A percentile compares a stretch with the other conserved stretches of the same genome.
Conservation (phyloP, 2,113 vertebrate genomes). For the Calyptommatus sinebrachiatus region DNA sequence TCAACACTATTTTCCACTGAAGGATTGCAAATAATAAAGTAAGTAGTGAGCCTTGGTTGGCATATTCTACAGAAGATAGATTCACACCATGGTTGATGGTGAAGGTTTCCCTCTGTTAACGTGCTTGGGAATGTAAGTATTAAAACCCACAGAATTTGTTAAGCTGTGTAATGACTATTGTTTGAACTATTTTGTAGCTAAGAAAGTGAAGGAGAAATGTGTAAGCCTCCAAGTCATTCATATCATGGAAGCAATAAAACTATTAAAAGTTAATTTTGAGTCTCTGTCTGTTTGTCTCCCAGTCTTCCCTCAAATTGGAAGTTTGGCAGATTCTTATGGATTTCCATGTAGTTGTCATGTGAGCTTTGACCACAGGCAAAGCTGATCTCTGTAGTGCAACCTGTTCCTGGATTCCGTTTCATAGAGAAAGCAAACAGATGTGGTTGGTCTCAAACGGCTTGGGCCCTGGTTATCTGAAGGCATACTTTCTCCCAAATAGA, state of each 20-base stretch:
- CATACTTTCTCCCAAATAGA: too few relatives aligned
- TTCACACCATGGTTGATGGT: neutral
- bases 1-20: neutral
- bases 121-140: constrained; percentile 35
- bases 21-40: neutral
- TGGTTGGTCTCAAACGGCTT: neutral
- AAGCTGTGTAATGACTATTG: constrained; percentile 53
- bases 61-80: neutral
- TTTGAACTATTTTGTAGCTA: constrained; percentile 54
- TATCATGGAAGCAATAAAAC: constrained; percentile 72
- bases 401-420: neutral
- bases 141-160: constrained; percentile 54
- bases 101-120: neutral
- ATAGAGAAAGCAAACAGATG: neutral
- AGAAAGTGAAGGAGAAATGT: constrained; percentile 50
- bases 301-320: neutral
- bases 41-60: neutral
- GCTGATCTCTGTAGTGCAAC: neutral
- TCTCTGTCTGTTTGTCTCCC: constrained; percentile 31
- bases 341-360: neutral
- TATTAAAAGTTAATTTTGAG: constrained; percentile 51
- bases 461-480: too few relatives aligned
- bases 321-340: constrained; percentile 34
- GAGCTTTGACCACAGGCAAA: too few relatives aligned
- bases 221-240: constrained; percentile 56